Base-by-base conservation (phyloP, 2,888 invertebrate genomes). In the Trichogramma dendrolimi region DNA sequence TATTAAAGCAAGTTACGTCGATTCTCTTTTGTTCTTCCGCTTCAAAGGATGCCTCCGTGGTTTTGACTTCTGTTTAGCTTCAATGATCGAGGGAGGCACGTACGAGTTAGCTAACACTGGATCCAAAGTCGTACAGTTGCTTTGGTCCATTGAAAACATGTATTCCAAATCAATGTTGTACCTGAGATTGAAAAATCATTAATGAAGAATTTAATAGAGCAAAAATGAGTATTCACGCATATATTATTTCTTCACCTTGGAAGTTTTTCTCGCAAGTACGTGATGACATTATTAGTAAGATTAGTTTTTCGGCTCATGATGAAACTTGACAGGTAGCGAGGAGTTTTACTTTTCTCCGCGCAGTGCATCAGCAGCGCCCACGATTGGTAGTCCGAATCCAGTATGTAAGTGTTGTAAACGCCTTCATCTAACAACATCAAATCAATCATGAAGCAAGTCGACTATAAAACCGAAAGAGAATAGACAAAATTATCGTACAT, bases 291-390 rank as follows among this genome's bases (percentile, higher is more conserved):
- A 67, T 83, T 81, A 2, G 84, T 85, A 11, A 89, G 79, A 10
- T 76, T 79, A 3, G 83, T 79, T 68, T 84, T 80, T 43, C 88
- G 81, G 48, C 92, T 90, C 79, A 94, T 84, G 44, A 93, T 86
- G 73, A 93, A 88, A 55, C 92, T 92, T 40, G 92, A 92, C 46
- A 94, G 81, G 75, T 92, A 94, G 54, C 92, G 82, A 0, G 90
- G 85, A 50, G 87, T 89, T 69, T 87, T 87, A 54, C 84, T 84
- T 78, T 93, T 91, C 73, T 92, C 93, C 0, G 93, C 93, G 71
- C 94, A 93, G 73, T 94, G 93, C 73, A 94, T 84, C 41, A 93
- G 81, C 50, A 94, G 79, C 0, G 90, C 87, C 92, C 92, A 94
- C 1, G 89, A 88, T 61, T 84, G 85, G 76, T 92, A 91, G 75